Conservation (phyloP, 2,113 vertebrate species). For the Gorsachius goisagi region DNA sequence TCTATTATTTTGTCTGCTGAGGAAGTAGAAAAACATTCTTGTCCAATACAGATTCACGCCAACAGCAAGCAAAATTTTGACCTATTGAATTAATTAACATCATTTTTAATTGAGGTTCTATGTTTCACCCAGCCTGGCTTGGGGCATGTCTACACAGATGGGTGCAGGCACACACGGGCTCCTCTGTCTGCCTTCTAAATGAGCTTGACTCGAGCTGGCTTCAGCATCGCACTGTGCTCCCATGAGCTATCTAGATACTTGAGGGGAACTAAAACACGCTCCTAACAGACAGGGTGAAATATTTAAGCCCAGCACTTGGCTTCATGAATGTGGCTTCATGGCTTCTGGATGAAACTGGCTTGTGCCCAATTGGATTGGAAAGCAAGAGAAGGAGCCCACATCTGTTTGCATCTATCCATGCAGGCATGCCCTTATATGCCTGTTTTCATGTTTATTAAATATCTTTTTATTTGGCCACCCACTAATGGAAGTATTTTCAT, state of each 20-base stretch:
- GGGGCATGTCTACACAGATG: constrained; percentile 58
- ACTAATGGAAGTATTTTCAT: constrained; percentile 11
- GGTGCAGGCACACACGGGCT: neutral
- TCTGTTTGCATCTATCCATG: neutral
- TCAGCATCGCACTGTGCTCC: fast-evolving
- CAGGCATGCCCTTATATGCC: neutral
- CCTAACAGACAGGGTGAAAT: neutral
- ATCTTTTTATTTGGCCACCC: constrained; percentile 14
- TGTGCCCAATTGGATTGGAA: neutral
- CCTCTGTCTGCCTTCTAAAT: constrained; percentile 31
- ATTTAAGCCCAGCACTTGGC: neutral
- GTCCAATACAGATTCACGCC: neutral
- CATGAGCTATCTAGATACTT: neutral
- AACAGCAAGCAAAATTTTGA: neutral
- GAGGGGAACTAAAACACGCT: neutral
- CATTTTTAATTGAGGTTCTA: neutral
- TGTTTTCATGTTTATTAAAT: constrained; percentile 19
- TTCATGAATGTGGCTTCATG: neutral
- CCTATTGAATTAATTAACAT: constrained; percentile 39
- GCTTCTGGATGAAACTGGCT: neutral
- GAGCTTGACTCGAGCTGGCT: neutral
- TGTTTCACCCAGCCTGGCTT: constrained; percentile 26
- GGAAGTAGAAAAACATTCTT: neutral
- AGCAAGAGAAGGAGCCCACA: neutral
- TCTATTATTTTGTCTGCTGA: constrained; percentile 4